Evolutionary conservation across 64 coral and sea anemone species (phyloP), one percentile per base, ranked within the genome.

Genomic region (Anthopleura sola): DNA sequence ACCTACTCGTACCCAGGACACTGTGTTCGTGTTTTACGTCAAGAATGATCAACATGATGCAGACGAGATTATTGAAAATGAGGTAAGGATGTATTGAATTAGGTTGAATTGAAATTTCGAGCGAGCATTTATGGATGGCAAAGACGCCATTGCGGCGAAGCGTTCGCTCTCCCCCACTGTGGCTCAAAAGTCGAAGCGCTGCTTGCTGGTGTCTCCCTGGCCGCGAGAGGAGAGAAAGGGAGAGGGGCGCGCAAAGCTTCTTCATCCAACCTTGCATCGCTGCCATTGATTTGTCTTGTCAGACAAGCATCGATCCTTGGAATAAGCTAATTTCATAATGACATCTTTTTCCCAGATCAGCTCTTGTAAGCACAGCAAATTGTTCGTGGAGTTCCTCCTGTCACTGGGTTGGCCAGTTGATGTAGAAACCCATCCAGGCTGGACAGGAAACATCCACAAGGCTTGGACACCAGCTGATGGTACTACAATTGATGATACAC

Each of bases 381-480:
- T 91, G 0, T 99, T 99, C 60, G 78, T 76, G 32, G 93, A 99
- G 81, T 99, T 99, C 53, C 56, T 99, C 9, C 86, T 94, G 18
- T 94, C 96, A 9, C 83, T 99, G 33, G 96, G 96, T 21, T 99
- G 96, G 96, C 90, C 90, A 12, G 96, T 99, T 16, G 93, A 94
- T 21, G 26, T 88, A 21, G 84, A 86, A 55, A 78, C 90, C 11
- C 96, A 99, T 75, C 80, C 92, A 38, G 96, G 96, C 6, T 99
- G 96, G 96, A 87, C 92, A 39, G 96, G 96, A 34, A 99, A 99
- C 84, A 84, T 94, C 15, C 80, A 89, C 82, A 84, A 89, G 81
- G 57, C 84, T 37, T 99, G 96, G 96, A 90, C 88, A 86, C 90
- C 79, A 89, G 84, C 79, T 82, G 49, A 69, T 28, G 12, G 58